Percentiles rank a stretch among this genome's conserved stretches.
Evolutionary conservation across 2,888 invertebrate genomes (phyloP).

Genomic region (Hypena proboscidalis): DNA sequence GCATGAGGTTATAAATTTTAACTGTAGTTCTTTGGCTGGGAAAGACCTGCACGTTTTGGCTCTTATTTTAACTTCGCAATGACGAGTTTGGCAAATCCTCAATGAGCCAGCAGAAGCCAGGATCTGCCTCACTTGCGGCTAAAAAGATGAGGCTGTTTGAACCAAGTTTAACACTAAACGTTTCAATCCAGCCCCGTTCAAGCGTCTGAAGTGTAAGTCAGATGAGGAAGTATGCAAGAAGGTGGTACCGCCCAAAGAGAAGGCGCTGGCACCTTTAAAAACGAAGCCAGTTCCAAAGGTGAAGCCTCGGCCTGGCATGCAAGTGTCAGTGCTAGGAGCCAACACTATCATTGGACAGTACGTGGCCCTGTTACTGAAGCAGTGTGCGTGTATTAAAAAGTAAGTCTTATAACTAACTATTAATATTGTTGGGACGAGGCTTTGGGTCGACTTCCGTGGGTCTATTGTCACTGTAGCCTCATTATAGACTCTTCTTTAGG

Average conservation of each 20-base stretch:
- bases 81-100: no score
- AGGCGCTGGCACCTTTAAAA: slow-evolving; percentile 56
- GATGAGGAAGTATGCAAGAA: slow-evolving; percentile 41
- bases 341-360: slow-evolving; percentile 80
- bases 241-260: slow-evolving; percentile 37
- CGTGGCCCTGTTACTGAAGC: slow-evolving; percentile 80
- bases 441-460: no score
- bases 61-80: no score
- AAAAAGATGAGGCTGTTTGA: no score
- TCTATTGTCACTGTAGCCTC: no score
- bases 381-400: slow-evolving; percentile 80
- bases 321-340: slow-evolving; percentile 81
- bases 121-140: no score
- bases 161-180: neutral
- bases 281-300: slow-evolving; percentile 51
- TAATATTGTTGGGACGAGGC: neutral
- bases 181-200: slow-evolving; percentile 66
- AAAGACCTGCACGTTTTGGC: no score
- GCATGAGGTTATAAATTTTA: no score
- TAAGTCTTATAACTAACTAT: slow-evolving; percentile 47
- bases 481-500: no score
- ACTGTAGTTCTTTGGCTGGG: no score
- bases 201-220: slow-evolving; percentile 58
- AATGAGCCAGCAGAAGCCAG: no score
- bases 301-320: slow-evolving; percentile 63